Evolutionary conservation across 2,888 invertebrate species (phyloP), one percentile per base, ranked within the genome.

Genomic region (Octonoba sinensis): DNA sequence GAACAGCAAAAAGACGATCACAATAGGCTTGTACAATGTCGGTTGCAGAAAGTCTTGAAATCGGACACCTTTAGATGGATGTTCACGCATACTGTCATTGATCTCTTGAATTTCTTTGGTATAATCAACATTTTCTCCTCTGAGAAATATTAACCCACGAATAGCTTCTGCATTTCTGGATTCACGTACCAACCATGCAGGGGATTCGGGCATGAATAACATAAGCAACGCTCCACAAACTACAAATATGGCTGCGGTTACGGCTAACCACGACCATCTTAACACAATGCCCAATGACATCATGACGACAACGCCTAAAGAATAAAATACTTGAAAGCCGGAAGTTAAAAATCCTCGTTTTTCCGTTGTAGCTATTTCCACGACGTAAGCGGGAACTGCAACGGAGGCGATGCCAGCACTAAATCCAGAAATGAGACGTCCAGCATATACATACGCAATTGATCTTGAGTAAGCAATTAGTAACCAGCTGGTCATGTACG

Each of bases 401-500:
- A 83, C 84, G 12, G 67, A 59, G 16, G 82, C 46, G 12, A 84
- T 64, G 3, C 85, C 85, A 13, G 72, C 66, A 60, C 83, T 54
- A 15, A 85, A 54, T 0, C 85, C 85, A 15, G 54, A 24, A 0
- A 84, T 18, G 1, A 84, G 13, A 1, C 85, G 75, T 1, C 85
- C 85, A 0, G 66, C 24, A 15, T 84, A 82, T 11, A 85, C 47
- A 15, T 27, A 18, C 0, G 62, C 0, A 6, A 84, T 18, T 24
- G 59, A 51, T 1, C 64, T 54, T 44, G 85, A 78, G 36, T 82
- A 84, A 13, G 84, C 82, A 44, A 89, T 87, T 18, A 86, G 73
- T 11, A 87, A 18, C 87, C 88, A 89, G 15, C 89, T 89, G 18
- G 86, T 18, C 2, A 87, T 46, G 76, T 87, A 89, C 0, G 88